Evolutionary conservation across 1,140 invertebrate genomes (phyloP), one percentile per base, ranked within the genome.

Genomic region (Meloidogyne floridensis): DNA sequence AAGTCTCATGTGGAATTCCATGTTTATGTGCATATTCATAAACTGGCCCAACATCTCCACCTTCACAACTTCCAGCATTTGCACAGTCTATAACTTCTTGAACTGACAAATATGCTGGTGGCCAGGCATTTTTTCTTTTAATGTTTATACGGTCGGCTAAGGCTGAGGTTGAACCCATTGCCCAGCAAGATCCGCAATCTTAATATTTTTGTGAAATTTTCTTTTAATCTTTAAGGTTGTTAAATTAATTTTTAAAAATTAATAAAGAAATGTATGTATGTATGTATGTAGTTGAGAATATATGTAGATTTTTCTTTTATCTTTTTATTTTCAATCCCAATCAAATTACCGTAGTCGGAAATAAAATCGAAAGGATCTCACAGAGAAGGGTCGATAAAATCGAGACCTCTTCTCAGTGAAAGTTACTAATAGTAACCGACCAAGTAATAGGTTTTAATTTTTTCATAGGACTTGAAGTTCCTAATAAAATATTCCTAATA

Each of bases 121-220:
- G 92, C 92, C 92, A 92, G 1, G 87, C 90, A 42, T 87, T 91
- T 75, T 90, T 90, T 69, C 92, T 83, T 78, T 90, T 89, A 80
- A 92, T 92, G 85, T 92, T 92, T 80, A 92, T 91, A 76, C 92
- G 85, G 84, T 92, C 92, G 72, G 92, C 92, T 72, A 92, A 53
- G 2, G 92, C 84, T 7, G 85, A 86, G 10, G 88, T 88, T 20
- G 87, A 59, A 77, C 87, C 85, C 75, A 87, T 80, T 8, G 91
- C 92, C 92, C 92, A 92, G 80, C 92, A 92, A 3, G 92, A 92
- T 18, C 92, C 92, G 89, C 92, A 92, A 81, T 92, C 91, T 92
- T 32, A 32, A 32, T 32, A 32, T 32, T 32, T 32, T 32, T 32
- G 32, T 32, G 32, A 32, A 32, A 32, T 32, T 32, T 32, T 32